Evolutionary conservation across 1,140 invertebrate species (phyloP), one percentile per base, ranked within the genome.

Genomic region (Armadillidium nasatum): DNA sequence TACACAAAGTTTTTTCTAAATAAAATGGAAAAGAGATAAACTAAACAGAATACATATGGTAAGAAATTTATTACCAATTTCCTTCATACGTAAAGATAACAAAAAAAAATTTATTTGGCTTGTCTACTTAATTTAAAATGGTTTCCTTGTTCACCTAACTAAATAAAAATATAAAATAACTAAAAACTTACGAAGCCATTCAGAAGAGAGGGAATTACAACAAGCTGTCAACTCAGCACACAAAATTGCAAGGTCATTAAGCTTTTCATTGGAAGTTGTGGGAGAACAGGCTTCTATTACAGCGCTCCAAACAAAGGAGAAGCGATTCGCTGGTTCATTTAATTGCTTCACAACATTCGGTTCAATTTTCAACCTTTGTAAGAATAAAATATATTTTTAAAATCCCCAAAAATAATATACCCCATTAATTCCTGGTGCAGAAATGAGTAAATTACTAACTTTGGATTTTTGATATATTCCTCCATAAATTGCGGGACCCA

Each of bases 141-240:
- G 71, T 10, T 73, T 7, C 69, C 11, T 71, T 45, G 4, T 71
- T 71, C 69, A 3, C 11, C 33, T 19, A 71, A 15, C 69, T 21
- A 71, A 15, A 1, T 45, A 33, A 33, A n/a, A 11, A 15, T 7
- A 60, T 43, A 71, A 43, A 68, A 21, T 66, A 7, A 44, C n/a
- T 19, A 10, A n/a, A 73, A 68, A 46, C 80, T 82, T 79, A 85
- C 85, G 93, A 19, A 98, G 87, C 96, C 96, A 98, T 86, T 98
- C 96, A 6, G 92, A 89, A 80, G 92, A 93, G 2, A 98, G 86
- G 3, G 91, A 88, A 84, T 93, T 94, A 85, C 95, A 98, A 83
- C 92, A 92, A n/a, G 96, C 94, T 0, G 96, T 97, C 83, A 97
- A 88, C 87, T 98, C 96, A 10, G 95, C 95, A 87, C 95, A 98